These are phyloP conservation scores for Scomber japonicus DNA, from an alignment of 2,113 vertebrate genomes.

Conservation along the genomic window DNA sequence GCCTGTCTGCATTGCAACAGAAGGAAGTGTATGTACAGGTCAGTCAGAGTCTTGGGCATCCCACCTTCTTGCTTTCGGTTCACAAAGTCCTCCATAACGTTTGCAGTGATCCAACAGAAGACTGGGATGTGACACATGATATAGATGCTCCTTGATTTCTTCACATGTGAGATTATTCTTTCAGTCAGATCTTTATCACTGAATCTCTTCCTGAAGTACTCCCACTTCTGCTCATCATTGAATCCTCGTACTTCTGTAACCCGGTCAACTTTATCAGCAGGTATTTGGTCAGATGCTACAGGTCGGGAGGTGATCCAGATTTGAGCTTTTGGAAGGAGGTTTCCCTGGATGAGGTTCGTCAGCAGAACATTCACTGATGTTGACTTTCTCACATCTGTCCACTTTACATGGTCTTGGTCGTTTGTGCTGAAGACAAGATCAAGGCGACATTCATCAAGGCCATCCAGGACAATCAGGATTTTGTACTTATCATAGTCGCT, in stretches of 20 bases:
- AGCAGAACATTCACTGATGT: slow-evolving; percentile 20
- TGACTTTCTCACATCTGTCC: accelerated
- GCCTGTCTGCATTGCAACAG: slow-evolving; percentile 57
- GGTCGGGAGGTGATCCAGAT: slow-evolving; percentile 68
- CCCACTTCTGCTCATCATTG: slow-evolving; percentile 51
- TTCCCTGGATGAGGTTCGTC: slow-evolving; percentile 53
- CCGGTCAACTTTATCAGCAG: slow-evolving; percentile 28
- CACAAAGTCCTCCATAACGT: slow-evolving; percentile 53
- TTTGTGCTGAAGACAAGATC: slow-evolving; percentile 20
- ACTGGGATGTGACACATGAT: slow-evolving; percentile 70
- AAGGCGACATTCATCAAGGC: slow-evolving; percentile 53
- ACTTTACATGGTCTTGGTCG: no score
- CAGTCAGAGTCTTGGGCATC: slow-evolving; percentile 55
- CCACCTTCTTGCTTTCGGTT: not conserved
- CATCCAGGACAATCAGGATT: slow-evolving; percentile 60
- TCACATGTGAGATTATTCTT: slow-evolving; percentile 44
- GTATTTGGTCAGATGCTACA: slow-evolving; percentile 50
- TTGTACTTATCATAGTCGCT: slow-evolving; percentile 3
- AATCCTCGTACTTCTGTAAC: slow-evolving; percentile 70
- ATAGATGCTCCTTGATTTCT: slow-evolving; percentile 53
- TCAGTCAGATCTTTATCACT: slow-evolving; percentile 5
- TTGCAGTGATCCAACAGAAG: slow-evolving; percentile 68
- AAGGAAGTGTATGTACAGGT: slow-evolving; percentile 60
- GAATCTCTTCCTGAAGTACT: slow-evolving; percentile 62
- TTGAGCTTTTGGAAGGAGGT: slow-evolving; percentile 42